phyloP scores from a whole-genome alignment of 2,797 vertebrate genomes.

The Silurus lanzhouensis region DNA sequence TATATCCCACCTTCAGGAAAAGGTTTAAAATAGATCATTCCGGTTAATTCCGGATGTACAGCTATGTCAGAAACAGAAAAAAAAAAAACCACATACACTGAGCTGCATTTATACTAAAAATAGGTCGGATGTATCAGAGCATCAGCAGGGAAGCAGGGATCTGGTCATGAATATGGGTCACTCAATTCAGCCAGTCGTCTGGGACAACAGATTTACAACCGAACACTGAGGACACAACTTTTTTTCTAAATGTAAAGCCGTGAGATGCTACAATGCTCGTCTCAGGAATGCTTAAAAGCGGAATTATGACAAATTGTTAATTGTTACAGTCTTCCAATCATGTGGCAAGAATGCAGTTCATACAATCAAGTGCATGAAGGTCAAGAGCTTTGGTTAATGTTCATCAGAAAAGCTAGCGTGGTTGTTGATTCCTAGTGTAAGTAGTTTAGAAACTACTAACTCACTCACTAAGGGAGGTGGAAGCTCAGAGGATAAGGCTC shows the following conservation, averaged over 20 bases:
- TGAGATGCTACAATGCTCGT: neutral
- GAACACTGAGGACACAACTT: neutral
- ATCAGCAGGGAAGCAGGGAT: conserved; percentile 5
- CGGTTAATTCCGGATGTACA: neutral
- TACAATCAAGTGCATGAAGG: neutral
- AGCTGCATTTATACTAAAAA: conserved; percentile 1
- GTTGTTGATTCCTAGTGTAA: neutral
- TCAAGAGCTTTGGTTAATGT: neutral
- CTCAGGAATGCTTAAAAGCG: neutral
- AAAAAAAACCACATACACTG: neutral
- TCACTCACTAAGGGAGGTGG: too few species aligned
- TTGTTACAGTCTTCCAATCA: neutral
- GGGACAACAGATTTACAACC: conserved; percentile 8
- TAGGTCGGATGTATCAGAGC: conserved; percentile 12
- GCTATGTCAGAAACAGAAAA: neutral
- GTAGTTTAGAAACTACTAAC: neutral
- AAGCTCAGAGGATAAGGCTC: too few species aligned
- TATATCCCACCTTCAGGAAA: neutral
- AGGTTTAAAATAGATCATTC: neutral
- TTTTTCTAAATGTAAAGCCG: neutral
- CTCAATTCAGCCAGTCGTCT: conserved; percentile 15
- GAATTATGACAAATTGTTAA: neutral
- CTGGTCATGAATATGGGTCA: conserved; percentile 19
- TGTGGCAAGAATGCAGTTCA: too few species aligned
- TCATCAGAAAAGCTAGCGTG: neutral